Conservation (phyloP, 2,113 vertebrate species). For the Dromaius novaehollandiae region DNA sequence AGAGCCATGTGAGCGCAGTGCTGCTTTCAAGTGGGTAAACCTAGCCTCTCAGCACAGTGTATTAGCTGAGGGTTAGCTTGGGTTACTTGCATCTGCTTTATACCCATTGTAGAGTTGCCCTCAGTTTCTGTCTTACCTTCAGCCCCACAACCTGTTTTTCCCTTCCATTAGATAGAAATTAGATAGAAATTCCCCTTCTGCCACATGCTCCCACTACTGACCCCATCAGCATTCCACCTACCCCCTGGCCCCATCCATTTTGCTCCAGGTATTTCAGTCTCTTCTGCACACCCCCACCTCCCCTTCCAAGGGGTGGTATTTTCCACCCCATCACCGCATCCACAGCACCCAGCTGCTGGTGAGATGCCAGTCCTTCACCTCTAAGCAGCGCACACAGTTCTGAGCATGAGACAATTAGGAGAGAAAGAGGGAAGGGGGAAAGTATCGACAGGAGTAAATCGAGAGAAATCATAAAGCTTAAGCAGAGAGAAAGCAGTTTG, state of each 20-base stretch:
- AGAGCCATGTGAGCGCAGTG: background rate
- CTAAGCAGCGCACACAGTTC: conserved; percentile 32
- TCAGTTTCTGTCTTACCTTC: background rate
- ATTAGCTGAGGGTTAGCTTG: background rate
- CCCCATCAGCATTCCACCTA: background rate
- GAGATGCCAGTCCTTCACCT: background rate
- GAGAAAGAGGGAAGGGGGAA: conserved; percentile 53
- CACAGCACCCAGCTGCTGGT: background rate
- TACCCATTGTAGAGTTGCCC: background rate
- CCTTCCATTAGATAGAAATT: background rate
- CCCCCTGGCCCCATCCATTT: background rate
- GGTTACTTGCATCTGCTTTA: background rate
- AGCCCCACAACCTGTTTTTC: background rate
- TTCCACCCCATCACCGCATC: background rate
- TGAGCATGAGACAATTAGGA: conserved; percentile 63
- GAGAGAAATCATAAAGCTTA: conserved; percentile 66
- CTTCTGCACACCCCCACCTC: background rate
- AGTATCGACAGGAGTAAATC: conserved; percentile 61
- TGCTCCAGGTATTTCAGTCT: background rate
- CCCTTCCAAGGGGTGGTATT: background rate
- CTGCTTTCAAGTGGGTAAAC: background rate
- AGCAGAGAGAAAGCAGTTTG: conserved; percentile 79
- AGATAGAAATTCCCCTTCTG: background rate
- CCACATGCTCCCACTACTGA: background rate
- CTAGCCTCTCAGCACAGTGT: background rate